Evolutionary conservation across 1,140 invertebrate genomes (phyloP).

Genomic region (Bursaphelenchus mucronatus): DNA sequence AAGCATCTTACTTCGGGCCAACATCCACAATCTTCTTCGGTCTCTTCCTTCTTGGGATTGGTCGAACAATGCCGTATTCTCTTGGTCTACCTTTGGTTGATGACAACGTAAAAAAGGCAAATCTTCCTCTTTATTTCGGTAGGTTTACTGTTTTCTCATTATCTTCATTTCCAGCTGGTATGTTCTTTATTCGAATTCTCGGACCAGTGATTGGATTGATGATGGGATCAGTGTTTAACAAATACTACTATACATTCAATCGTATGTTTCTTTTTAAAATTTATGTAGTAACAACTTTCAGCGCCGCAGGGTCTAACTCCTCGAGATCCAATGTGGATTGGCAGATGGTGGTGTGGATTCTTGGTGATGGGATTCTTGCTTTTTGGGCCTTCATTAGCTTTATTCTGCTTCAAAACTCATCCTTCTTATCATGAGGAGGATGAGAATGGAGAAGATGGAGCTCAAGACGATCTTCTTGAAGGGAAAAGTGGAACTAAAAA

Average conservation of each 20-base stretch:
- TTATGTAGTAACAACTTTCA: slow-evolving; percentile 27
- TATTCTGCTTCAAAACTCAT: slow-evolving; percentile 20
- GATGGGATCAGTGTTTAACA: slow-evolving; percentile 56
- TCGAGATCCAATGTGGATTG: slow-evolving; percentile 16
- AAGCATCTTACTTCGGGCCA: slow-evolving; percentile 46
- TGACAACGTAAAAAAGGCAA: slow-evolving; percentile 56
- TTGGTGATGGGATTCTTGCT: slow-evolving; percentile 12
- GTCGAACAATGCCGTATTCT: slow-evolving; percentile 57
- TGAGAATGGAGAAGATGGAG: slow-evolving; percentile 35
- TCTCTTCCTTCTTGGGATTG: slow-evolving; percentile 52
- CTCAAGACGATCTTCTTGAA: slow-evolving; percentile 9
- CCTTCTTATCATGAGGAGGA: background rate
- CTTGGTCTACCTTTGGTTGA: slow-evolving; percentile 57
- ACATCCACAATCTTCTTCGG: slow-evolving; percentile 56
- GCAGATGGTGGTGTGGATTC: slow-evolving; percentile 3
- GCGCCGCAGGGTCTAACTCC: slow-evolving; percentile 17
- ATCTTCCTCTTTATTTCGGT: slow-evolving; percentile 59
- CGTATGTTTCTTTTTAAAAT: slow-evolving; percentile 33
- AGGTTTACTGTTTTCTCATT: background rate
- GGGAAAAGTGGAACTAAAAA: background rate
- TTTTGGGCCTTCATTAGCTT: slow-evolving; percentile 8
- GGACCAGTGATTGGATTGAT: slow-evolving; percentile 58
- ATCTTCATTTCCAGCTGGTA: slow-evolving; percentile 46
- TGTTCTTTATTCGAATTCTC: slow-evolving; percentile 59
- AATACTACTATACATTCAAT: slow-evolving; percentile 52